phyloP scores from a whole-genome alignment of 1,140 invertebrate species.

The Proales similis region DNA sequence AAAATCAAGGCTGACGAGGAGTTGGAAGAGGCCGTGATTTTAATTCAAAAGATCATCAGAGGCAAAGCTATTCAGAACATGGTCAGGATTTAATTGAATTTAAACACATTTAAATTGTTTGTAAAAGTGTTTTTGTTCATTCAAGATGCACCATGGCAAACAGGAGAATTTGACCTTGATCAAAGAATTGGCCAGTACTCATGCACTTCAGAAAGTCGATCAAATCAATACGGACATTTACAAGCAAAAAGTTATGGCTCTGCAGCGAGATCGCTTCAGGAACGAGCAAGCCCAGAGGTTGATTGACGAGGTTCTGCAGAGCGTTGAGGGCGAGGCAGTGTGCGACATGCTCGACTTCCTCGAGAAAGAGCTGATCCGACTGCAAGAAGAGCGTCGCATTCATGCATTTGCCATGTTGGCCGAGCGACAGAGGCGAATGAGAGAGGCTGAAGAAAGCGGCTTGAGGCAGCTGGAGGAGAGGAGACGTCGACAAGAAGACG shows the following conservation, averaged over 20 bases:
- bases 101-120: neutral
- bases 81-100: conserved; percentile 59
- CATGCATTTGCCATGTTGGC: conserved; percentile 64
- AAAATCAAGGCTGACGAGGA: conserved; percentile 52
- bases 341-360: conserved; percentile 64
- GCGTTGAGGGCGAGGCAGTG: conserved; percentile 59
- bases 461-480: conserved; percentile 63
- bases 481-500: conserved; percentile 63
- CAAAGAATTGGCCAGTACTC: conserved; percentile 61
- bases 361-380: conserved; percentile 64
- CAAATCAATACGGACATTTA: conserved; percentile 50
- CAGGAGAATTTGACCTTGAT: conserved; percentile 63
- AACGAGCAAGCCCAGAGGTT: conserved; percentile 43
- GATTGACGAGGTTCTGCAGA: conserved; percentile 42
- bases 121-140: conserved; percentile 38
- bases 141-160: conserved; percentile 64
- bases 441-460: conserved; percentile 66
- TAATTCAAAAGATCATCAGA: conserved; percentile 61
- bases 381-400: conserved; percentile 64
- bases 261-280: conserved; percentile 50
- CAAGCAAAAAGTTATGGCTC: conserved; percentile 50
- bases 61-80: conserved; percentile 64
- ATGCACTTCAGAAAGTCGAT: conserved; percentile 58
- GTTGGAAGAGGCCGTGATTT: conserved; percentile 58
- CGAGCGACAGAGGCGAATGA: conserved; percentile 61